A percentile compares a stretch with the other conserved stretches of the same genome.
Evolutionary conservation across 2,797 vertebrate genomes (phyloP).

Genomic region (Uromys caudimaculatus): DNA sequence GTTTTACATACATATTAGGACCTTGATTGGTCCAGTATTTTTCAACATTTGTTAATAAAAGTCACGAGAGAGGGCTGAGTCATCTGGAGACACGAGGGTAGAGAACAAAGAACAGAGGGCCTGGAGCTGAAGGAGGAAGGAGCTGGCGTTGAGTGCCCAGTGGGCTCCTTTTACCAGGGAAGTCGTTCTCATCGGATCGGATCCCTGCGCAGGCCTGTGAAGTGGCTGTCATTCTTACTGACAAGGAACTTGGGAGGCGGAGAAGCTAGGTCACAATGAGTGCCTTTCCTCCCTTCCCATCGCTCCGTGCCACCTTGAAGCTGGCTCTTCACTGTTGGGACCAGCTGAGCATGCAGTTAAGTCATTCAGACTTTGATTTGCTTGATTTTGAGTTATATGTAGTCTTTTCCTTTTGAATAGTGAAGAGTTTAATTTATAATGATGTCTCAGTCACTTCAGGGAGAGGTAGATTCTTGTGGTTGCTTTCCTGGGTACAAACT

Average conservation of each 20-base stretch:
- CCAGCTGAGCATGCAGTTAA: background rate
- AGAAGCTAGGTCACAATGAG: slow-evolving; percentile 25
- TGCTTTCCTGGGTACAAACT: background rate
- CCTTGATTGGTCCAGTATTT: slow-evolving; percentile 48
- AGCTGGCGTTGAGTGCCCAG: slow-evolving; percentile 50
- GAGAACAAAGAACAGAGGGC: slow-evolving; percentile 68
- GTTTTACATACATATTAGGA: background rate
- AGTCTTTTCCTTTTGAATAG: slow-evolving; percentile 16
- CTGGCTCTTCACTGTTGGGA: slow-evolving; percentile 6
- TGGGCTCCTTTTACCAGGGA: slow-evolving; percentile 38
- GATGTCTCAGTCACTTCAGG: slow-evolving; percentile 33
- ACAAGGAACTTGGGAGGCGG: slow-evolving; percentile 34
- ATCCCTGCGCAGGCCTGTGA: slow-evolving; percentile 13
- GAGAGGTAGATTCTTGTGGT: slow-evolving; percentile 34
- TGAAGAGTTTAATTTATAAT: slow-evolving; percentile 29
- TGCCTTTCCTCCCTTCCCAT: background rate
- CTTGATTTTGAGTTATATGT: slow-evolving; percentile 19
- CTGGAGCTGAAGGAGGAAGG: slow-evolving; percentile 27
- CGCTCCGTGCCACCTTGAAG: background rate
- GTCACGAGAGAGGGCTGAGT: slow-evolving; percentile 64
- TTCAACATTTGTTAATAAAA: slow-evolving; percentile 68
- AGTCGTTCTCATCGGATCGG: slow-evolving; percentile 51
- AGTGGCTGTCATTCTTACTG: slow-evolving; percentile 48
- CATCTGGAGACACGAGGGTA: slow-evolving; percentile 40
- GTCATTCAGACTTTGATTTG: background rate